A percentile compares a stretch with the other conserved stretches of the same genome.
phyloP scores from a whole-genome alignment of 2,888 invertebrate species.

The Elysia crispata region DNA sequence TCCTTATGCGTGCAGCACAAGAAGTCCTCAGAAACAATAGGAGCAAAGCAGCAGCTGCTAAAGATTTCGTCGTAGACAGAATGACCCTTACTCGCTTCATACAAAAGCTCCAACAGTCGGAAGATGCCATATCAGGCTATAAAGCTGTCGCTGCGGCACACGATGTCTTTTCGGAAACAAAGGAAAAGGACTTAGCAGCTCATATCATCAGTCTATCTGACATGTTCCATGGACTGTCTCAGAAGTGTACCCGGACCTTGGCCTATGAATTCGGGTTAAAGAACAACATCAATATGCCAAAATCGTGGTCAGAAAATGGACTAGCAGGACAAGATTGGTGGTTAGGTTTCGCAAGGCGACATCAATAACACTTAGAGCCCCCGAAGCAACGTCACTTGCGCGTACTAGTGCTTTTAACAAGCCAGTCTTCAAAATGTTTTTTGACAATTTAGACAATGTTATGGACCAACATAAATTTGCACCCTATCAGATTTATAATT shows the following conservation, averaged over 20 bases:
- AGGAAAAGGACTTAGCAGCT: background rate
- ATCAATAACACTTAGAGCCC: background rate
- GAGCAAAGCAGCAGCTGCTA: background rate
- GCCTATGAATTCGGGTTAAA: too few species aligned
- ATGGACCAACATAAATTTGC: slow-evolving; percentile 20
- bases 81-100: background rate
- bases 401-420: slow-evolving; percentile 1
- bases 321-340: too few species aligned
- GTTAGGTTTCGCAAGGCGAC: too few species aligned
- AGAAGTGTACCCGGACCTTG: background rate
- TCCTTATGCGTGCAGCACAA: too few species aligned
- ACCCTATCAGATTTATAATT: slow-evolving; percentile 21
- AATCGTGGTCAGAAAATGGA: too few species aligned
- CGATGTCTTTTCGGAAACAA: background rate
- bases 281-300: too few species aligned
- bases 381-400: background rate
- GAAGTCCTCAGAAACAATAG: too few species aligned
- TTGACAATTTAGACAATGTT: background rate
- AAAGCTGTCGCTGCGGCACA: too few species aligned
- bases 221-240: slow-evolving; percentile 51
- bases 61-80: background rate
- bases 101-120: background rate
- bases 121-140: too few species aligned
- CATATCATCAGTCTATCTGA: slow-evolving; percentile 31
- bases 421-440: background rate